phyloP scores from a whole-genome alignment of 2,113 vertebrate species.

The Phocoena sinus region DNA sequence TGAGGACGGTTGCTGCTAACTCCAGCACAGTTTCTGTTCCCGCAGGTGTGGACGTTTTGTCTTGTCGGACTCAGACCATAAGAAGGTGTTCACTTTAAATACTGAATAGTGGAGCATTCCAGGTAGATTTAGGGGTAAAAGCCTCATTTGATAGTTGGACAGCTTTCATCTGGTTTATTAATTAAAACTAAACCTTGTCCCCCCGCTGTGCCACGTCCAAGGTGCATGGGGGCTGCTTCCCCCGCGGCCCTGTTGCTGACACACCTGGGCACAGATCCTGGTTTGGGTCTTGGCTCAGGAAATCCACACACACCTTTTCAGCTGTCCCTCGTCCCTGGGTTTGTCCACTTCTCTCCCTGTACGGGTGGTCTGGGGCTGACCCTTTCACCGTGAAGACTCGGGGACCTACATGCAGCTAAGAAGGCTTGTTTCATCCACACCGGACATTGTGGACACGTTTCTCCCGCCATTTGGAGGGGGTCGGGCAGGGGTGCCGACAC shows the following conservation, averaged over 20 bases:
- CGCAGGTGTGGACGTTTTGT: not conserved
- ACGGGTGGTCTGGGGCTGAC: too few relatives aligned
- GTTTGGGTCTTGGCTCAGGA: not conserved
- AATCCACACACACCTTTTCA: not conserved
- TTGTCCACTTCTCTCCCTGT: not conserved
- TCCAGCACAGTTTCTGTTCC: not conserved
- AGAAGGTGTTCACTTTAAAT: not conserved
- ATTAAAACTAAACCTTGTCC: not conserved
- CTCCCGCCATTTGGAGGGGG: not conserved
- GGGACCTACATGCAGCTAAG: accelerated
- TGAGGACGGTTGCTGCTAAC: not conserved
- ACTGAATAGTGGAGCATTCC: not conserved
- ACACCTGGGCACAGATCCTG: not conserved
- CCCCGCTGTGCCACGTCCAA: accelerated
- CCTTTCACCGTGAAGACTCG: not conserved
- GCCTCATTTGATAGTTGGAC: not conserved
- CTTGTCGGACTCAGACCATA: not conserved
- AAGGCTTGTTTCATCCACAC: not conserved
- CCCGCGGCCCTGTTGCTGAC: not conserved
- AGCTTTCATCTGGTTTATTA: not conserved
- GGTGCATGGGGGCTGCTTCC: not conserved
- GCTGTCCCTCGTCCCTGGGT: not conserved
- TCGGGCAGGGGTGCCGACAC: accelerated
- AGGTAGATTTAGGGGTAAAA: not conserved
- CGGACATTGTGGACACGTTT: accelerated